Evolutionary conservation across 2,797 vertebrate genomes (phyloP).

Genomic region (Aphelocoma californica): DNA sequence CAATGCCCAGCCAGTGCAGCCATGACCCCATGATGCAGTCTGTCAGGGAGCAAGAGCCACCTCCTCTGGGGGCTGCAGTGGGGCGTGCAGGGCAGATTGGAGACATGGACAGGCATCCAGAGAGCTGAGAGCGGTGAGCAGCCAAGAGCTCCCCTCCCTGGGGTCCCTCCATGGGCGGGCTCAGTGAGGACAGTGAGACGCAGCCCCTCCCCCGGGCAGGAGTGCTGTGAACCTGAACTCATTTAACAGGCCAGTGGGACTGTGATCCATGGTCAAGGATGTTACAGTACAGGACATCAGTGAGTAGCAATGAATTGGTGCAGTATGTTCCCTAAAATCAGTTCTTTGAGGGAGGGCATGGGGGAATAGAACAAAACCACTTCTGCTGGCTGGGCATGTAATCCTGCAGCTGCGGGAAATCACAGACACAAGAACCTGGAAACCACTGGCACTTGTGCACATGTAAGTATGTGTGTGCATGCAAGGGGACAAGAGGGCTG

Average conservation of each 20-base stretch:
- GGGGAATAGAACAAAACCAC: background rate
- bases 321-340: background rate
- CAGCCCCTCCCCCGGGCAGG: fast-evolving
- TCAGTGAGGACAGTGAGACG: fast-evolving
- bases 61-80: background rate
- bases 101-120: background rate
- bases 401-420: background rate
- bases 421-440: background rate
- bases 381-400: background rate
- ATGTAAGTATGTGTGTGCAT: fast-evolving
- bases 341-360: background rate
- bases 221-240: background rate
- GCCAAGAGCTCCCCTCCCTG: background rate
- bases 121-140: background rate
- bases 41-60: background rate
- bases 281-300: background rate
- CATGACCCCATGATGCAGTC: background rate
- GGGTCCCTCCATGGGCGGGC: fast-evolving
- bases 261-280: background rate
- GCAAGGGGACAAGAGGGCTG: background rate
- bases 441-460: background rate
- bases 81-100: background rate
- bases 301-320: background rate
- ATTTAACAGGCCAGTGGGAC: background rate
- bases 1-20: background rate